Base-by-base conservation (phyloP, 2,113 vertebrate genomes). In the Ornithorhynchus anatinus region DNA sequence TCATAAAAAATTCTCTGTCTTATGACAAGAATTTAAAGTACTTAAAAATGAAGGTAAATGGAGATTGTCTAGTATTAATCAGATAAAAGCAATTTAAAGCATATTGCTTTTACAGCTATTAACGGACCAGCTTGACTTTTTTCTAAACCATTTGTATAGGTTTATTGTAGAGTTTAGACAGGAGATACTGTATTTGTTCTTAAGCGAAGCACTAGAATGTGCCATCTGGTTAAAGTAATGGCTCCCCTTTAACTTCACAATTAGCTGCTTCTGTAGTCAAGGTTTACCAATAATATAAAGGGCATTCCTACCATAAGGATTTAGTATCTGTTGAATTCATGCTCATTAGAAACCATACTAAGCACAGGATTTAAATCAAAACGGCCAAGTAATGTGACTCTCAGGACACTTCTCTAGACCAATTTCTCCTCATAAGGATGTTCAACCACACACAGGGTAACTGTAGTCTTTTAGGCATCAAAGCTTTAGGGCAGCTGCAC, bases 41-140 rank as follows among this genome's bases (percentile, higher is more conserved):
- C 40, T 79, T 84, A 54, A 1, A 82, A 72, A 67, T 42, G 10
- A 77, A 87, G 79, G 32, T 37, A 72, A 81, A 72, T 54, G 59
- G 9, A 7, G 12, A 87, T 65, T 33, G 27, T 12, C 25, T 80
- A 8, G 1, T 64, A 77, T 65, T 83, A 74, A 77, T 38, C 57
- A 11, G 27, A 38, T 2, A 66, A 44, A 53, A 60, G 60, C 72
- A 35, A 13, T 43, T 0, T 19, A 25, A 82, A 72, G 7, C 59
- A 3, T 58, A 42, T 52, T 43, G 12, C 10, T 72, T 67, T 59
- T 32, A 4, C 59, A 13, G 9, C 57, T 54, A 51, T 38, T 54
- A 60, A 58, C 69, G 86, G 80, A 74, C 3, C 11, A 22, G 6
- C 45, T 54, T 79, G 36, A 75, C 23, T 60, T 32, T n/a, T n/a